phyloP scores from a whole-genome alignment of 2,888 invertebrate genomes.

The Halocaridina rubra region DNA sequence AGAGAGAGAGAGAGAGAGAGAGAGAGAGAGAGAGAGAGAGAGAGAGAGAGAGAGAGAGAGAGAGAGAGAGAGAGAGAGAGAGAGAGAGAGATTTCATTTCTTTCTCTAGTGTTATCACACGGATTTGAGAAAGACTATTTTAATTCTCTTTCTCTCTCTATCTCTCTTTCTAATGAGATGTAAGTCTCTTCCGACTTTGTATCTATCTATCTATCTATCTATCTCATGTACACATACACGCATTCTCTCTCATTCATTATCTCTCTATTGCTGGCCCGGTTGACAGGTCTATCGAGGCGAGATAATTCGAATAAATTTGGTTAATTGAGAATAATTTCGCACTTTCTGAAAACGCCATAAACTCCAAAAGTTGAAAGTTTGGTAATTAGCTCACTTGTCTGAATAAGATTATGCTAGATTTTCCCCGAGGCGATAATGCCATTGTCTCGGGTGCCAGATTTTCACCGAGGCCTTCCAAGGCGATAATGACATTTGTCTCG shows the following conservation, averaged over 20 bases:
- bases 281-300: slow-evolving; percentile 21
- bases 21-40: neutral
- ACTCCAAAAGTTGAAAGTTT: slow-evolving; percentile 43
- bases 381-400: slow-evolving; percentile 48
- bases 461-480: slow-evolving; percentile 13
- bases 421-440: no score
- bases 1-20: neutral
- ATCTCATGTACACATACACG: no score
- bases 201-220: no score
- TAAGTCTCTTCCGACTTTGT: no score
- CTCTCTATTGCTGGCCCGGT: no score
- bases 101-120: no score
- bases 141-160: no score
- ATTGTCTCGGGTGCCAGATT: no score
- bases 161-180: no score
- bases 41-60: no score
- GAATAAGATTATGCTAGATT: slow-evolving; percentile 47
- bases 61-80: neutral
- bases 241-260: no score
- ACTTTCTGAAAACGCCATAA: slow-evolving; percentile 26
- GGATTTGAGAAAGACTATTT: no score
- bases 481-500: slow-evolving; percentile 44
- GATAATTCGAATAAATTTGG: slow-evolving; percentile 11
- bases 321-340: slow-evolving; percentile 28
- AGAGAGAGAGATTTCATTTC: neutral